Conservation (phyloP, 1,140 invertebrate species). For the Choristoneura fumiferana region DNA sequence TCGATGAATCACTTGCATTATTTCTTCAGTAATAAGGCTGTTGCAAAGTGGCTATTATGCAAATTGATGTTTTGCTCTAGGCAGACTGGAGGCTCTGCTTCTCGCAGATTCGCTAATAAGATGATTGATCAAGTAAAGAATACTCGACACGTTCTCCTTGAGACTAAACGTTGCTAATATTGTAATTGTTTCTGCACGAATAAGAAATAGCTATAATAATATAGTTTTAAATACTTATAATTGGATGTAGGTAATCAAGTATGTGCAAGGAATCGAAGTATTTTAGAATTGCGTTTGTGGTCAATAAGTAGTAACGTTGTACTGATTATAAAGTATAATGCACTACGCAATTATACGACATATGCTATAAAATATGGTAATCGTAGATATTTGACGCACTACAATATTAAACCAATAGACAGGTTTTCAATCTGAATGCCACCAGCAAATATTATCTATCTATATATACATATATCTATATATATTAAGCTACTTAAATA, state of each 20-base stretch:
- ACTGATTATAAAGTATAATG: no score
- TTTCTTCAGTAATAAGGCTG: neutral
- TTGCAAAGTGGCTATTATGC: conserved; percentile 9
- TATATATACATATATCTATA: neutral
- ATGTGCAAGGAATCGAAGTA: no score
- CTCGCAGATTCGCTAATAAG: conserved; percentile 1
- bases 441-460: neutral
- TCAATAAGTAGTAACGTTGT: no score
- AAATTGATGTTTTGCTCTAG: conserved; percentile 5
- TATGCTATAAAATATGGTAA: no score
- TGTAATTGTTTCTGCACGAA: conserved; percentile 3
- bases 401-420: no score
- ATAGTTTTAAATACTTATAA: no score
- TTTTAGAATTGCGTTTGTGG: no score
- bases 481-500: no score
- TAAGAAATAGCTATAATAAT: conserved; percentile 2
- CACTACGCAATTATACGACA: no score
- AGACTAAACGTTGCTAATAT: neutral
- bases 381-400: no score
- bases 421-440: no score
- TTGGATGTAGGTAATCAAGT: no score
- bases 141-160: conserved; percentile 4
- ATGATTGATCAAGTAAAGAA: conserved; percentile 7
- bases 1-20: conserved; percentile 10
- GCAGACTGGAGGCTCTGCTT: neutral